Conservation (phyloP, 2,797 vertebrate genomes). For the Acanthurus lineatus region DNA sequence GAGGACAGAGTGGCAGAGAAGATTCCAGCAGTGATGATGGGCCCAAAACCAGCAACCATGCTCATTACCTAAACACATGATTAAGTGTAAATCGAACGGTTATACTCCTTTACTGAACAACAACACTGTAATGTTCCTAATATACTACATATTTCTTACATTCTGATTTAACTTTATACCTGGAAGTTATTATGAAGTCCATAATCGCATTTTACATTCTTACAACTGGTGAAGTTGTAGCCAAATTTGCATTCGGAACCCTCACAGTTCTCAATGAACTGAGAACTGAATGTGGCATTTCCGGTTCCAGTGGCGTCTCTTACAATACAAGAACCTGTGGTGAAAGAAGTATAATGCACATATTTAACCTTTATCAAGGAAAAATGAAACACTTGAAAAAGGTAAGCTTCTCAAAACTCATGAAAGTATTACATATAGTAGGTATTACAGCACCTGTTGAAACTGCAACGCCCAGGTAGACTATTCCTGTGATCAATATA, state of each 20-base stretch:
- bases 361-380: background rate
- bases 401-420: background rate
- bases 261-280: constrained; percentile 87
- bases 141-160: background rate
- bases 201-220: constrained; percentile 37
- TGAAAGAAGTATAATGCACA: background rate
- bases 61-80: constrained; percentile 89
- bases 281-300: constrained; percentile 85
- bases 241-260: constrained; percentile 91
- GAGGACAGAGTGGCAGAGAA: constrained; percentile 98
- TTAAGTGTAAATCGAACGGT: background rate
- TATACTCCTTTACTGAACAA: background rate
- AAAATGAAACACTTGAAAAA: background rate
- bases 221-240: constrained; percentile 92
- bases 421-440: background rate
- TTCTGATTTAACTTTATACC: constrained; percentile 60
- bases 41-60: constrained; percentile 94
- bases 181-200: constrained; percentile 95
- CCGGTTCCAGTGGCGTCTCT: constrained; percentile 91
- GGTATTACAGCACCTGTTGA: constrained; percentile 90
- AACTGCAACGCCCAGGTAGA: constrained; percentile 94
- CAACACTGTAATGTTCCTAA: background rate
- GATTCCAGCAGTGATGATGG: constrained; percentile 94
- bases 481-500: constrained; percentile 95
- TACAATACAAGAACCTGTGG: constrained; percentile 93